These are phyloP conservation scores for Coecobrya sp. DNA, from an alignment of 2,888 invertebrate species.

Conservation along the genomic window DNA sequence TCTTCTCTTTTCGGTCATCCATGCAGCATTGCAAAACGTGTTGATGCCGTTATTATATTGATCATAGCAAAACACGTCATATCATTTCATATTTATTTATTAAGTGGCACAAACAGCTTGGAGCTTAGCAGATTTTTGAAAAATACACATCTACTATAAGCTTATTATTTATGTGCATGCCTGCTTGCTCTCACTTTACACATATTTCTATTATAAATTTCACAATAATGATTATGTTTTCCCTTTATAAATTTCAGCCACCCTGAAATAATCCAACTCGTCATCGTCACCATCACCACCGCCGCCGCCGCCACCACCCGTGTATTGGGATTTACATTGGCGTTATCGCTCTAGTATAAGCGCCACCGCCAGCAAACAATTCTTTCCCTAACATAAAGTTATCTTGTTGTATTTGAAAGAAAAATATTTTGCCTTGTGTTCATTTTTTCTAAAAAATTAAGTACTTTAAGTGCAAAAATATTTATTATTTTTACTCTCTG, in stretches of 20 bases:
- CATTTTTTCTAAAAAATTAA: slow-evolving; percentile 3
- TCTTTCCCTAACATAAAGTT: background rate
- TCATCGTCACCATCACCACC: background rate
- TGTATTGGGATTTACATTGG: background rate
- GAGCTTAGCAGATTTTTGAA: slow-evolving; percentile 28
- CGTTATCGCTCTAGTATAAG: background rate
- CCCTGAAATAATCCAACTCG: slow-evolving; percentile 67
- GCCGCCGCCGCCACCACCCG: background rate
- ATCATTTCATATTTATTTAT: slow-evolving; percentile 76
- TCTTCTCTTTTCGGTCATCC: slow-evolving; percentile 14
- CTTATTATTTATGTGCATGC: slow-evolving; percentile 39
- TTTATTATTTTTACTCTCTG: slow-evolving; percentile 50
- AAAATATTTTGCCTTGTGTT: slow-evolving; percentile 38
- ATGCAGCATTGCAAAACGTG: background rate
- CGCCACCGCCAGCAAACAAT: slow-evolving; percentile 5
- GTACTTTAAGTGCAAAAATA: slow-evolving; percentile 56
- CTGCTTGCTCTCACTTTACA: background rate
- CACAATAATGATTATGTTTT: slow-evolving; percentile 42
- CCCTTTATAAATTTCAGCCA: slow-evolving; percentile 52
- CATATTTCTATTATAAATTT: slow-evolving; percentile 56
- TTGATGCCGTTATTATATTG: background rate
- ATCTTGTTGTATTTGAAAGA: background rate
- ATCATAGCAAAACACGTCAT: slow-evolving; percentile 57
- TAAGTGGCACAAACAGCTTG: slow-evolving; percentile 44
- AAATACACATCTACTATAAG: too few species aligned